These are phyloP conservation scores for Eilema griseolum DNA, from an alignment of 2,888 invertebrate species.

Conservation along the genomic window DNA sequence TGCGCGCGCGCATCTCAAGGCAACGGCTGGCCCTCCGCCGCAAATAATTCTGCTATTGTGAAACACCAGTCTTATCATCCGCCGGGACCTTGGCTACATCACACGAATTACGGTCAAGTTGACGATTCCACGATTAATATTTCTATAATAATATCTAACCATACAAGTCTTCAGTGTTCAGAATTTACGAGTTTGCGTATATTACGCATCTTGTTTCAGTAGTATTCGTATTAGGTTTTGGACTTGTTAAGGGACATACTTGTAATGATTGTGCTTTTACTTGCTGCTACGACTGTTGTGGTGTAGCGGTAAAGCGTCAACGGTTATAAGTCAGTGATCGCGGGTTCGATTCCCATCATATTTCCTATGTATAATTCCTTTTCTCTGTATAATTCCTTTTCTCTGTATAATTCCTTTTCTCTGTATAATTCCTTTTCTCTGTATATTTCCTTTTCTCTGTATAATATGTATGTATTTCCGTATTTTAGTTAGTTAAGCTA, in stretches of 20 bases:
- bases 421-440: not conserved
- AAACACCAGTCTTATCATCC: slow-evolving; percentile 80
- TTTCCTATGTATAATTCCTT: not conserved
- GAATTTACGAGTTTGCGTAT: not conserved
- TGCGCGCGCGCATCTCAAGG: slow-evolving; percentile 84
- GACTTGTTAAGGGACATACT: not conserved
- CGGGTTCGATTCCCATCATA: not conserved
- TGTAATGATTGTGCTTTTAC: not conserved
- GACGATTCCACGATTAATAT: slow-evolving; percentile 82
- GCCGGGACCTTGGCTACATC: slow-evolving; percentile 81
- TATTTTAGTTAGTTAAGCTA: not conserved
- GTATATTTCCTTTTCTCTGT: not conserved
- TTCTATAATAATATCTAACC: slow-evolving; percentile 73
- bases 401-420: not conserved
- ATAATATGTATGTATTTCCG: too few species aligned
- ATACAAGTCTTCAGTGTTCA: slow-evolving; percentile 55
- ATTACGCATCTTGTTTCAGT: not conserved
- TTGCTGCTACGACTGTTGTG: not conserved
- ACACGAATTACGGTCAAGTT: slow-evolving; percentile 86
- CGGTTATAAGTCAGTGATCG: not conserved
- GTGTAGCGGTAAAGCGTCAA: not conserved
- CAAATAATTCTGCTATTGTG: slow-evolving; percentile 87
- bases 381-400: not conserved
- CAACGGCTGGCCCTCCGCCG: slow-evolving; percentile 76
- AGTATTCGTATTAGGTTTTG: not conserved